A percentile compares a stretch with the other conserved stretches of the same genome.
phyloP scores from a whole-genome alignment of 2,113 vertebrate genomes.

The Entomyzon cyanotis region DNA sequence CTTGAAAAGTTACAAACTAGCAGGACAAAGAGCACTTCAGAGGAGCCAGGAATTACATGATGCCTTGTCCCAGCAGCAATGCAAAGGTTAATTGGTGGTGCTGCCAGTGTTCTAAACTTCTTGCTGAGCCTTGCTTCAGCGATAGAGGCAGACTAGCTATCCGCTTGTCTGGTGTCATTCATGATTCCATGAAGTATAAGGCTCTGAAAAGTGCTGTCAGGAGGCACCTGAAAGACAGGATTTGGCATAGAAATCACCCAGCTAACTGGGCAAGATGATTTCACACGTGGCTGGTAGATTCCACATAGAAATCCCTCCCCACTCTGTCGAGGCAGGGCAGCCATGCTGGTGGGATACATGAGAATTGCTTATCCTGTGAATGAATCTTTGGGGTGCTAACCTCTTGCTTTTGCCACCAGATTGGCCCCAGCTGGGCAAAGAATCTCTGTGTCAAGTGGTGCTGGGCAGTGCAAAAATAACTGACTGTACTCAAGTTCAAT shows the following conservation, averaged over 20 bases:
- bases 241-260: background rate
- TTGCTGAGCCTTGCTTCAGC: background rate
- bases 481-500: background rate
- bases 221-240: background rate
- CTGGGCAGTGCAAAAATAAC: background rate
- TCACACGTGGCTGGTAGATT: rapidly evolving
- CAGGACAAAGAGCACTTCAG: background rate
- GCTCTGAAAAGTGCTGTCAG: background rate
- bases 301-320: rapidly evolving
- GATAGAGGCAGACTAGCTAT: background rate
- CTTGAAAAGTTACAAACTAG: background rate
- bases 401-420: background rate
- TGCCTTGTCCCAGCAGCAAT: background rate
- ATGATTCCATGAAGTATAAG: background rate
- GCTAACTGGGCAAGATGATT: background rate
- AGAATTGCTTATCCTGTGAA: background rate
- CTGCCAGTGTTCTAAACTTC: background rate
- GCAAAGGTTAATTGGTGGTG: background rate
- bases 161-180: background rate
- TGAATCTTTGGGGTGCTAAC: background rate
- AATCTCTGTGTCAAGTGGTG: rapidly evolving
- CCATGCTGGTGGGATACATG: rapidly evolving
- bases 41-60: rapidly evolving
- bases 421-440: background rate
- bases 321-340: background rate